Evolutionary conservation across 1,140 invertebrate species (phyloP).

Genomic region (Drosophila burlai): DNA sequence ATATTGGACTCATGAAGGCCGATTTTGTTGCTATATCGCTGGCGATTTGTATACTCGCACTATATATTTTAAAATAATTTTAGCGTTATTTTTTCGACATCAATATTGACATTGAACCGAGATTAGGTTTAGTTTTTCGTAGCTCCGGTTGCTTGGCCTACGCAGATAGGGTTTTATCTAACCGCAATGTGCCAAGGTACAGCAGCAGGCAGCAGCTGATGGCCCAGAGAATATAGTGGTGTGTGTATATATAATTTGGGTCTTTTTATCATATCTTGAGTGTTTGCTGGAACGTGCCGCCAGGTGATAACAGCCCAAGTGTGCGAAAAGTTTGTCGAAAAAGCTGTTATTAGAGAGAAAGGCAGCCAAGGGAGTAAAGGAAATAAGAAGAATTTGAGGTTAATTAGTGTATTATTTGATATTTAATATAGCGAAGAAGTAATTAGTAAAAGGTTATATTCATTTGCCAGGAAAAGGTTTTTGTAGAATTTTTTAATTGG

Average conservation of each 20-base stretch:
- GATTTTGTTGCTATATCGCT: constrained; percentile 11
- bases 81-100: constrained; percentile 31
- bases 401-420: background rate
- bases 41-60: constrained; percentile 4
- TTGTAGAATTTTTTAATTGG: no score
- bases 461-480: background rate
- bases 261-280: constrained; percentile 59
- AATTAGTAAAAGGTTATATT: background rate
- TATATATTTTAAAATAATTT: constrained; percentile 20
- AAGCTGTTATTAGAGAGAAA: constrained; percentile 13
- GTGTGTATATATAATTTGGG: constrained; percentile 11
- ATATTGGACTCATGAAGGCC: constrained; percentile 42
- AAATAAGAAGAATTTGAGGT: background rate
- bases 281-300: constrained; percentile 63
- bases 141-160: constrained; percentile 8
- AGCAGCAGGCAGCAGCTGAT: constrained; percentile 37
- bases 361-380: background rate
- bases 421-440: background rate
- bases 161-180: constrained; percentile 31
- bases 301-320: constrained; percentile 44
- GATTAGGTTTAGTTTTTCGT: constrained; percentile 55
- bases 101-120: constrained; percentile 68
- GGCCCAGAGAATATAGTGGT: constrained; percentile 37
- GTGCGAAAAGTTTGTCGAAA: constrained; percentile 41
- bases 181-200: constrained; percentile 38